Conservation (phyloP, 2,888 invertebrate species). For the Spodoptera exigua region DNA sequence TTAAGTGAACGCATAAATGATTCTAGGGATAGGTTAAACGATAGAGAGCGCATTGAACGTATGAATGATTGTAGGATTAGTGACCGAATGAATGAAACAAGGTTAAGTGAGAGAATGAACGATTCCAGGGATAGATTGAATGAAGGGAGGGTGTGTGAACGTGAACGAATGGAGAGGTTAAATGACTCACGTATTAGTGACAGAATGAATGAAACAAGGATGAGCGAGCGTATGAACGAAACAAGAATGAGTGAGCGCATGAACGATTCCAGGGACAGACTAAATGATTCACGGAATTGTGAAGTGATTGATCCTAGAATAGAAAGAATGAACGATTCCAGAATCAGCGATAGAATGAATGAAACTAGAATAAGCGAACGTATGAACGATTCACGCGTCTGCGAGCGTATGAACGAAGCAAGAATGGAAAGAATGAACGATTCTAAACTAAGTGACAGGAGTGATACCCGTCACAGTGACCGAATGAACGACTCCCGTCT, state of each 20-base stretch:
- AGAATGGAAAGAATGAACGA: conserved; percentile 71
- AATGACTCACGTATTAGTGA: conserved; percentile 45
- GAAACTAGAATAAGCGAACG: conserved; percentile 70
- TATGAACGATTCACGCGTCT: conserved; percentile 64
- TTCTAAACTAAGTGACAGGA: conserved; percentile 62
- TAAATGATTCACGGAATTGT: conserved; percentile 58
- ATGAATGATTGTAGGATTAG: conserved; percentile 58
- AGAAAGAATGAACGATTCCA: conserved; percentile 66
- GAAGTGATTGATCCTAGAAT: conserved; percentile 51
- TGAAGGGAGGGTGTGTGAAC: conserved; percentile 46
- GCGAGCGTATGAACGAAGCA: conserved; percentile 63
- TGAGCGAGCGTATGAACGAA: conserved; percentile 56
- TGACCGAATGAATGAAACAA: conserved; percentile 54
- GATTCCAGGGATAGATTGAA: conserved; percentile 61
- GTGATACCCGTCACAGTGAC: conserved; percentile 53
- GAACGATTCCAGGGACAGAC: conserved; percentile 62
- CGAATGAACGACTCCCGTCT: conserved; percentile 58
- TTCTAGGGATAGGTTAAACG: conserved; percentile 50
- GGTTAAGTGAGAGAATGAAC: conserved; percentile 54
- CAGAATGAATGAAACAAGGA: conserved; percentile 34
- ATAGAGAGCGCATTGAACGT: conserved; percentile 53
- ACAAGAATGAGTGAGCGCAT: conserved; percentile 52
- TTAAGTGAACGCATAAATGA: conserved; percentile 51
- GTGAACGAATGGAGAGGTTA: conserved; percentile 51
- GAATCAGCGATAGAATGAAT: conserved; percentile 74